Conservation (phyloP, 2,888 invertebrate species). For the Leucoptera coffeella region DNA sequence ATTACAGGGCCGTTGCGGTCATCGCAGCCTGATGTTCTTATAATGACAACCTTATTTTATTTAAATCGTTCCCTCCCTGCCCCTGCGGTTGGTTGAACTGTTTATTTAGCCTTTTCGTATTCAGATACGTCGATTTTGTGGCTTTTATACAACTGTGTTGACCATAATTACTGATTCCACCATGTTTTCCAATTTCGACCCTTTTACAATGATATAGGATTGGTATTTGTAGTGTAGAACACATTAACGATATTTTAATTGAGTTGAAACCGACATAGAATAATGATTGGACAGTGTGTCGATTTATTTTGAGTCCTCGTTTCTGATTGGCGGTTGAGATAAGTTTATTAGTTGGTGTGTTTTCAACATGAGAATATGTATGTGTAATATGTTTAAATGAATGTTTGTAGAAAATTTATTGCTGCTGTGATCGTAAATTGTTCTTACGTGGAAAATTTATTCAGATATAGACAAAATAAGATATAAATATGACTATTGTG, state of each 20-base stretch:
- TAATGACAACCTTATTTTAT: slow-evolving; percentile 28
- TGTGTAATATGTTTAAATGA: background rate
- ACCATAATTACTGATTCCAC: slow-evolving; percentile 47
- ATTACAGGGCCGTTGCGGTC: slow-evolving; percentile 2
- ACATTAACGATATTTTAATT: slow-evolving; percentile 53
- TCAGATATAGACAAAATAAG: too few species aligned
- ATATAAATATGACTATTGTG: too few species aligned
- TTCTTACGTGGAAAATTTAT: too few species aligned
- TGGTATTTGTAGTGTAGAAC: slow-evolving; percentile 18
- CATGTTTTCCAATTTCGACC: slow-evolving; percentile 18
- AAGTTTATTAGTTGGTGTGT: slow-evolving; percentile 44
- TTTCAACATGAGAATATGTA: slow-evolving; percentile 10
- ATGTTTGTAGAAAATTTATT: background rate
- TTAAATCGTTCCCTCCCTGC: slow-evolving; percentile 17
- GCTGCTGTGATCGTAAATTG: background rate
- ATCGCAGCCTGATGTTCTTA: slow-evolving; percentile 19
- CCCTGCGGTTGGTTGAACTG: slow-evolving; percentile 28
- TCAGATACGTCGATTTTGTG: slow-evolving; percentile 50
- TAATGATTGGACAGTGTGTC: slow-evolving; percentile 53
- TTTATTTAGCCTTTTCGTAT: slow-evolving; percentile 46
- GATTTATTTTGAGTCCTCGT: slow-evolving; percentile 51
- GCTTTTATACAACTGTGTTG: slow-evolving; percentile 44
- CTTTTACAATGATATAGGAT: slow-evolving; percentile 16
- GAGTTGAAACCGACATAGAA: slow-evolving; percentile 50
- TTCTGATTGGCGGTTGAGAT: slow-evolving; percentile 50